A percentile compares a stretch with the other conserved stretches of the same genome.
phyloP scores from a whole-genome alignment of 2,113 vertebrate genomes.

The Echinops telfairi region DNA sequence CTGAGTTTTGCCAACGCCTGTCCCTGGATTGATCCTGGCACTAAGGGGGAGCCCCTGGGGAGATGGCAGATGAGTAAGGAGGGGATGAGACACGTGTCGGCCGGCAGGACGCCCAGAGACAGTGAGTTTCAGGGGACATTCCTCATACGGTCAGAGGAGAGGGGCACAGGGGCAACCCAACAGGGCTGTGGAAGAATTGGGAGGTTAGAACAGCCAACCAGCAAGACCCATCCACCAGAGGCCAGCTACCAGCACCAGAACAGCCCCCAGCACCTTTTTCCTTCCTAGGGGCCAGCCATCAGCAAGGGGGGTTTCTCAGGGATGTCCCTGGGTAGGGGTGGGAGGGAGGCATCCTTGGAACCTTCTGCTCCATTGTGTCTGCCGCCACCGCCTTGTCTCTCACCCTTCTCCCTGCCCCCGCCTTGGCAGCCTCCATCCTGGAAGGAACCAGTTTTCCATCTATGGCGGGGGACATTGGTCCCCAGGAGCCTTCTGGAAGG shows the following conservation, averaged over 20 bases:
- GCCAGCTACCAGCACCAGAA: background rate
- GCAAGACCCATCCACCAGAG: background rate
- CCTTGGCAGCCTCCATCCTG: conserved; percentile 37
- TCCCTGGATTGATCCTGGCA: conserved; percentile 38
- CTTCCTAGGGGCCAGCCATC: background rate
- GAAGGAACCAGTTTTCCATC: conserved; percentile 68
- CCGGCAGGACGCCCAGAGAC: conserved; percentile 20
- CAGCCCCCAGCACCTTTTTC: background rate
- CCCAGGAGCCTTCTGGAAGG: conserved; percentile 44
- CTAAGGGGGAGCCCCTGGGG: background rate
- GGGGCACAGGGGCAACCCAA: background rate
- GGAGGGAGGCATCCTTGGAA: background rate
- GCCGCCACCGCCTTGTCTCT: background rate
- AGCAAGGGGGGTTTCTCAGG: background rate
- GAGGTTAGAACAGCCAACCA: background rate
- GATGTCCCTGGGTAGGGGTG: background rate
- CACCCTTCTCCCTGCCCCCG: conserved; percentile 50
- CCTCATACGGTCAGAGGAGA: background rate
- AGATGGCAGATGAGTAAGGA: background rate
- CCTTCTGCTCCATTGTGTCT: conserved; percentile 48
- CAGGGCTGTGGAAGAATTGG: background rate
- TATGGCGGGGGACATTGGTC: conserved; percentile 54
- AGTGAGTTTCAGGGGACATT: conserved; percentile 30
- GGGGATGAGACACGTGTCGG: background rate
- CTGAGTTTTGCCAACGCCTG: conserved; percentile 50